Percentiles rank a stretch among this genome's conserved stretches.
Conservation (phyloP, 23 tunicate genomes). For the Pegea sp. region DNA sequence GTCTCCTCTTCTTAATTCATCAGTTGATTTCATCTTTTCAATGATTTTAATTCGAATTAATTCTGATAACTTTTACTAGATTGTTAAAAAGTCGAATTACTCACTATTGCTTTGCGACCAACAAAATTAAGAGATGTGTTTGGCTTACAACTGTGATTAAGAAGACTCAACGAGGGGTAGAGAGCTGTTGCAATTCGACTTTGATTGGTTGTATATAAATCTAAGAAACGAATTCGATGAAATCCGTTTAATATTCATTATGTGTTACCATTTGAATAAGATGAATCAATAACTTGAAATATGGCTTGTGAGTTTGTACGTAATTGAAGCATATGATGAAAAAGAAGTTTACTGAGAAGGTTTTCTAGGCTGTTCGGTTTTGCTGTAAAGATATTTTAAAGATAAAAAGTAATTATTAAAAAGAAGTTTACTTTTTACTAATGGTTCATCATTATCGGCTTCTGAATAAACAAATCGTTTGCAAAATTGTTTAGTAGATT, state of each 20-base stretch:
- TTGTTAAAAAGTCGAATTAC: neutral
- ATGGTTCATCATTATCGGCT: too few relatives aligned
- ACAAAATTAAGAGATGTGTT: constrained; percentile 29
- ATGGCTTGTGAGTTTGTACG: constrained; percentile 63
- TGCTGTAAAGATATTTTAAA: too few relatives aligned
- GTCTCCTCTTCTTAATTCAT: constrained; percentile 5
- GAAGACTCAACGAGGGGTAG: constrained; percentile 20
- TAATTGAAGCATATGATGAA: constrained; percentile 45
- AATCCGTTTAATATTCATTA: neutral
- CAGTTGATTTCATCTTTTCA: constrained; percentile 5
- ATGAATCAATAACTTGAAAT: constrained; percentile 6
- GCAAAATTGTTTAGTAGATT: too few relatives aligned
- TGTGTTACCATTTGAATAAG: neutral
- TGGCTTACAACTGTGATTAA: constrained; percentile 55
- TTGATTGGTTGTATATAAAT: constrained; percentile 11
- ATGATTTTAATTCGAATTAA: neutral
- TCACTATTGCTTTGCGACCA: constrained; percentile 17
- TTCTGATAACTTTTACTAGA: neutral
- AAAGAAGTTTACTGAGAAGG: constrained; percentile 11
- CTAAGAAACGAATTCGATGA: constrained; percentile 2
- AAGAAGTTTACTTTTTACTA: neutral
- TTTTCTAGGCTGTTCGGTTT: too few relatives aligned
- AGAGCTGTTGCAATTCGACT: constrained; percentile 35
- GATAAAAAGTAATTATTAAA: neutral
- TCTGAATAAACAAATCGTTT: too few relatives aligned